Percentiles rank a stretch among this genome's conserved stretches.
Evolutionary conservation across 1,140 invertebrate genomes (phyloP).

Genomic region (Bradynema listronoti): DNA sequence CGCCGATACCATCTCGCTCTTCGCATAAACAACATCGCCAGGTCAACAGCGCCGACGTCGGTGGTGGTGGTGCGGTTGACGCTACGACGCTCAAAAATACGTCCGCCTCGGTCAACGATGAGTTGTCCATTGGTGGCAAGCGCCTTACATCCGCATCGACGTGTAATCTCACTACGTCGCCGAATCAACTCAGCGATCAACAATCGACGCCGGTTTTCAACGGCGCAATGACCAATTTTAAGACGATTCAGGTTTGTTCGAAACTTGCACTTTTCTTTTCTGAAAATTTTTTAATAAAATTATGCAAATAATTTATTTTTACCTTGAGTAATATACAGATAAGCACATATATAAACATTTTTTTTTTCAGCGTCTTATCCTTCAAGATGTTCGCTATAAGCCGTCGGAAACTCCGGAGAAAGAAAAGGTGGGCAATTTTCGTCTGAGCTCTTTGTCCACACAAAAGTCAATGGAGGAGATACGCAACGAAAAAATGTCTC

Average conservation of each 20-base stretch:
- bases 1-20: not conserved
- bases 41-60: too few relatives aligned
- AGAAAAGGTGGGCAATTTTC: conserved; percentile 9
- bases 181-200: not conserved
- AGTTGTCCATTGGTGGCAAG: too few relatives aligned
- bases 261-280: too few relatives aligned
- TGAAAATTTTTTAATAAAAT: too few relatives aligned
- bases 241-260: conserved; percentile 8
- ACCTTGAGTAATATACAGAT: too few relatives aligned
- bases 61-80: too few relatives aligned
- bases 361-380: conserved; percentile 11
- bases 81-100: too few relatives aligned
- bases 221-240: conserved; percentile 24
- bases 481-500: conserved; percentile 18
- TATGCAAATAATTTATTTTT: too few relatives aligned
- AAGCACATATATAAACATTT: not conserved
- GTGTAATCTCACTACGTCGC: too few relatives aligned
- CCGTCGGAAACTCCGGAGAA: not conserved
- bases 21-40: too few relatives aligned
- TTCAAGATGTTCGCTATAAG: conserved; percentile 23
- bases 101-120: too few relatives aligned
- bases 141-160: too few relatives aligned
- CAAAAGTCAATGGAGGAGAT: conserved; percentile 12
- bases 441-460: conserved; percentile 15
- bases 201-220: conserved; percentile 7